Evolutionary conservation across 1,140 invertebrate species (phyloP), one percentile per base, ranked within the genome.

Genomic region (Euura lappo): DNA sequence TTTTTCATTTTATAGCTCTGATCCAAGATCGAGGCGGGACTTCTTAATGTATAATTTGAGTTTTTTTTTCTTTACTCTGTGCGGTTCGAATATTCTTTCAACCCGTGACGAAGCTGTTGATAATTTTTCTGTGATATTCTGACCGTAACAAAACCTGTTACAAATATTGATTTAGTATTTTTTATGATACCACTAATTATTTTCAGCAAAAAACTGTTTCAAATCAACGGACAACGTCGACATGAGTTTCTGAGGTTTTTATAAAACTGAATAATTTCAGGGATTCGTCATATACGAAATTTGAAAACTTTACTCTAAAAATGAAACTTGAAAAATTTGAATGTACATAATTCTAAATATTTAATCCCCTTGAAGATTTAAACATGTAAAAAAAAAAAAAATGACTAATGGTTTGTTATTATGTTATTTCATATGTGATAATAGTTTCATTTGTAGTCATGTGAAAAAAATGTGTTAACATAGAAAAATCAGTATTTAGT

Each of bases 91-190:
- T 28, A 28, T 28, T 28, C 28, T 28, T 28, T 28, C 0, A 28
- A 28, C 28, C 28, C 28, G 28, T 28, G 1, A 28, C 28, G 28
- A 28, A 28, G 28, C 28, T 28, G 0, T 28, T 28, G 28, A 28
- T 28, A 28, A 28, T 28, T 28, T 28, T 28, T 28, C 28, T 28
- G 28, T 28, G 28, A 28, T 28, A 28, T 28, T 28, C 28, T 28
- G 28, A 28, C 28, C 28, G 51, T 60, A 60, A 60, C 10, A 60
- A 60, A 60, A 60, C 51, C 10, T 74, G 73, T 82, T 84, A 83
- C 79, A 80, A 85, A 85, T 84, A 83, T 84, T 84, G 83, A 77
- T 85, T 86, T 84, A 76, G 68, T 45, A 72, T 77, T 78, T 69
- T 79, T 79, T 75, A 79, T 77, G 76, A 68, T 77, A 70, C 70